Evolutionary conservation across 2,888 invertebrate genomes (phyloP).

Genomic region (Nomada ruficornis): DNA sequence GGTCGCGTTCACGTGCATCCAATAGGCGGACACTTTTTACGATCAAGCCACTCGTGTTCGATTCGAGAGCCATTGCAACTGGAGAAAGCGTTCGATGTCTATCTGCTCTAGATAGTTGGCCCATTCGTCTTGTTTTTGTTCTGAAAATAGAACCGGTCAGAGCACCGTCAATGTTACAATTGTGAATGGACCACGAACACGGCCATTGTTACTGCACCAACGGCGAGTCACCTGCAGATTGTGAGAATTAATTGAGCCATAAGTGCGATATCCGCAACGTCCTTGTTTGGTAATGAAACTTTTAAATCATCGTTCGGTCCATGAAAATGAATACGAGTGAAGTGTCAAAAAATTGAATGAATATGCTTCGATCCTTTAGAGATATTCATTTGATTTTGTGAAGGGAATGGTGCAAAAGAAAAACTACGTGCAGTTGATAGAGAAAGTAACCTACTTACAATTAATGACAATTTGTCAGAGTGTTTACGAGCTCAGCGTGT

Average conservation of each 20-base stretch:
- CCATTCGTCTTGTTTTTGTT: constrained; percentile 80
- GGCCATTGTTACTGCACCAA: constrained; percentile 74
- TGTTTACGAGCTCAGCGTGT: neutral
- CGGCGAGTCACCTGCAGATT: constrained; percentile 75
- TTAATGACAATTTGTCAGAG: neutral
- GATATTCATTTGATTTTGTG: too few species aligned
- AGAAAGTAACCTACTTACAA: neutral
- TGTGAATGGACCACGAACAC: constrained; percentile 63
- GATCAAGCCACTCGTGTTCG: constrained; percentile 63
- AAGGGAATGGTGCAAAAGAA: neutral
- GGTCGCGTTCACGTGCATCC: constrained; percentile 46
- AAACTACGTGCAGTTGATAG: neutral
- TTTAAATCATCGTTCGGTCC: constrained; percentile 18
- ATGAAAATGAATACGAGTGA: neutral
- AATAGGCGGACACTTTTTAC: constrained; percentile 68
- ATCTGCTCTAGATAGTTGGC: constrained; percentile 79
- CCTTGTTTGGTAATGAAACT: constrained; percentile 45
- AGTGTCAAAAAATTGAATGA: neutral
- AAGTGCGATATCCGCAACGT: constrained; percentile 47
- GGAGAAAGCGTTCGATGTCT: constrained; percentile 76
- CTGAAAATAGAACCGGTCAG: constrained; percentile 62
- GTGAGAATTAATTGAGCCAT: constrained; percentile 73
- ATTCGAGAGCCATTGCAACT: constrained; percentile 63
- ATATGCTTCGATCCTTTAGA: neutral
- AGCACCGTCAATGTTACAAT: constrained; percentile 71